Conservation (phyloP, 2,797 vertebrate species). For the Antennarius maculatus region DNA sequence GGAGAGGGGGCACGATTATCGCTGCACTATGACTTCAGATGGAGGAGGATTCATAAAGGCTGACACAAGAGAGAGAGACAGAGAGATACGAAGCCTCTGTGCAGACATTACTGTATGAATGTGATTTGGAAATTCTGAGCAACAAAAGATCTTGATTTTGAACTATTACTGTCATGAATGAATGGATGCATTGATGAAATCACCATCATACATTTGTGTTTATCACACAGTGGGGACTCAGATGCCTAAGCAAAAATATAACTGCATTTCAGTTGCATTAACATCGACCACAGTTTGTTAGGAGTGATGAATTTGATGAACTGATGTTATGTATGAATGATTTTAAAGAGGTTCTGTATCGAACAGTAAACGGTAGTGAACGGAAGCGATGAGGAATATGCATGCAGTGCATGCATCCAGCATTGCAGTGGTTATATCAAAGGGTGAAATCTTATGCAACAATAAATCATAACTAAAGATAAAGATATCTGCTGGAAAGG, state of each 20-base stretch:
- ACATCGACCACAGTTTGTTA: neutral
- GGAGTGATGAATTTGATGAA: neutral
- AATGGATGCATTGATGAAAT: slow-evolving; percentile 3
- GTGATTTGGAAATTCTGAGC: slow-evolving; percentile 17
- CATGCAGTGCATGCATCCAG: neutral
- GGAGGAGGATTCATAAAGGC: slow-evolving; percentile 63
- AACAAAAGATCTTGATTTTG: slow-evolving; percentile 14
- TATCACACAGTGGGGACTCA: neutral
- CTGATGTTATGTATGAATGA: neutral
- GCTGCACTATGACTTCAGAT: slow-evolving; percentile 67
- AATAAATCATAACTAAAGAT: neutral
- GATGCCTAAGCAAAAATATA: neutral
- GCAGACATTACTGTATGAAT: slow-evolving; percentile 23
- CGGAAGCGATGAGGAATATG: neutral
- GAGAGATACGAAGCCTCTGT: slow-evolving; percentile 40
- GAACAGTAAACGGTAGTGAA: neutral
- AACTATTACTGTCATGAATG: slow-evolving; percentile 22
- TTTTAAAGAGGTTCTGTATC: neutral
- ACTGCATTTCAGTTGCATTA: neutral
- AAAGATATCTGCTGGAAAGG: neutral
- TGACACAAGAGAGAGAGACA: slow-evolving; percentile 45
- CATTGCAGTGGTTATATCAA: neutral
- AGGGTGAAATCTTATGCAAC: neutral
- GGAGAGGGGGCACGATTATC: slow-evolving; percentile 63
- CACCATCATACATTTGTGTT: neutral